Percentiles rank a stretch among this genome's conserved stretches.
phyloP scores from a whole-genome alignment of 1,140 invertebrate species.

The Nasonia vitripennis region DNA sequence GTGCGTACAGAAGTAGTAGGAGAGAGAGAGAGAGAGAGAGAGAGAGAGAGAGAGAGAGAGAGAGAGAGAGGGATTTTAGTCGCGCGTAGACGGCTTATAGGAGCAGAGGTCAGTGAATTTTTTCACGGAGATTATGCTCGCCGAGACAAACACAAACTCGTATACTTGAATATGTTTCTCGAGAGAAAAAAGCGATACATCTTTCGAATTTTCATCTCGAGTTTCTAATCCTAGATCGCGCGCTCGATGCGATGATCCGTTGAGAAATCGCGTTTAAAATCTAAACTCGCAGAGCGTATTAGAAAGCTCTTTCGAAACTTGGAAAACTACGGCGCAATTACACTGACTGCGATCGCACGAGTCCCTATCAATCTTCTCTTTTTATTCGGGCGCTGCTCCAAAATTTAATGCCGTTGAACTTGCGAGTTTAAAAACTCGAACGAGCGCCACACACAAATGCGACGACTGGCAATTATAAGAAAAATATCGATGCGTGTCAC shows the following conservation, averaged over 20 bases:
- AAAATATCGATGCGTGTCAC: background rate
- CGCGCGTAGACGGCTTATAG: background rate
- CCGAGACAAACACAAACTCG: background rate
- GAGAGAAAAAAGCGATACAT: background rate
- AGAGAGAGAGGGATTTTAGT: background rate
- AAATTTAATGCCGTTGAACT: background rate
- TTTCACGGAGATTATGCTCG: background rate
- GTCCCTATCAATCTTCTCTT: background rate
- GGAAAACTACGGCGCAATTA: background rate
- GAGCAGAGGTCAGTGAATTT: conserved; percentile 16
- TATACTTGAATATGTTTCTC: background rate
- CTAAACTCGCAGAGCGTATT: no score
- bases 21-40: background rate
- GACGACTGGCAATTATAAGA: background rate
- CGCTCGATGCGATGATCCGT: no score
- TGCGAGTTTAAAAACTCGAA: background rate
- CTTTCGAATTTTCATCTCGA: no score
- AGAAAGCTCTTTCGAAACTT: background rate
- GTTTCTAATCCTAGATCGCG: no score
- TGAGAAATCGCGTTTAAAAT: no score
- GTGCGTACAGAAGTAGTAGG: background rate
- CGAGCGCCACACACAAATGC: background rate
- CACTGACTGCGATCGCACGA: background rate
- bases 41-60: background rate
- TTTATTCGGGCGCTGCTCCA: background rate